phyloP scores from a whole-genome alignment of 2,797 vertebrate genomes.

The Danio jaintianensis region DNA sequence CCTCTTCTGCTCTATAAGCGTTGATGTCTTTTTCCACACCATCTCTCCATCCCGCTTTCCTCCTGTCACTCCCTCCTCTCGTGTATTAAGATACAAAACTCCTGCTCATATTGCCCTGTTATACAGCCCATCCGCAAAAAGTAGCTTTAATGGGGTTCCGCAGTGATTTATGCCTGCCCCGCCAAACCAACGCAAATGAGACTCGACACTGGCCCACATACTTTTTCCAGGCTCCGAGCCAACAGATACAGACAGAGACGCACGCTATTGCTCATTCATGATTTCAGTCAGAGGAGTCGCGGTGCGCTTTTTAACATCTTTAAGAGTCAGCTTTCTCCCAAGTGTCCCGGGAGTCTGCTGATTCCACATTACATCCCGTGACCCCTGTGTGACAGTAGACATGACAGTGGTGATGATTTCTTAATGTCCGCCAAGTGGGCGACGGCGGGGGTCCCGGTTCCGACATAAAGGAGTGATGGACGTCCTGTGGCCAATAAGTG shows the following conservation, averaged over 20 bases:
- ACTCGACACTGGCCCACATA: slow-evolving; percentile 56
- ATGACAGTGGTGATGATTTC: slow-evolving; percentile 72
- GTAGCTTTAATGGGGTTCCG: slow-evolving; percentile 39
- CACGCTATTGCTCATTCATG: slow-evolving; percentile 67
- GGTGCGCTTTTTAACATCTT: slow-evolving; percentile 48
- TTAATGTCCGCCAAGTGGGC: slow-evolving; percentile 65
- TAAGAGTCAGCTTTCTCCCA: slow-evolving; percentile 42
- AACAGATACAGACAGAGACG: slow-evolving; percentile 56
- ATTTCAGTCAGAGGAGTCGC: slow-evolving; percentile 56
- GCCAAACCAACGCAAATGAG: slow-evolving; percentile 52
- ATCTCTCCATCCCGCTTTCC: slow-evolving; percentile 10
- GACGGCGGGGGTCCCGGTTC: slow-evolving; percentile 50
- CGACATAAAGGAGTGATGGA: slow-evolving; percentile 31
- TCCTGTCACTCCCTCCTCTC: slow-evolving; percentile 2
- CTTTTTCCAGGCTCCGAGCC: slow-evolving; percentile 61
- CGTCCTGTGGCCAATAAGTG: slow-evolving; percentile 61
- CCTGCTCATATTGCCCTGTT: slow-evolving; percentile 37
- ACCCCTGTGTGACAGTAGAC: slow-evolving; percentile 59
- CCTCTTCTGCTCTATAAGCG: background rate
- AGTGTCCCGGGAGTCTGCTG: slow-evolving; percentile 38
- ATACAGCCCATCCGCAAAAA: slow-evolving; percentile 47
- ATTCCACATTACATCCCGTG: slow-evolving; percentile 41
- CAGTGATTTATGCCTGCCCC: slow-evolving; percentile 58
- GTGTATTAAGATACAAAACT: slow-evolving; percentile 47
- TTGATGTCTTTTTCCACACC: slow-evolving; percentile 45